These are phyloP conservation scores for Micronycteris hirsuta DNA, from an alignment of 2,113 vertebrate genomes.

Conservation along the genomic window DNA sequence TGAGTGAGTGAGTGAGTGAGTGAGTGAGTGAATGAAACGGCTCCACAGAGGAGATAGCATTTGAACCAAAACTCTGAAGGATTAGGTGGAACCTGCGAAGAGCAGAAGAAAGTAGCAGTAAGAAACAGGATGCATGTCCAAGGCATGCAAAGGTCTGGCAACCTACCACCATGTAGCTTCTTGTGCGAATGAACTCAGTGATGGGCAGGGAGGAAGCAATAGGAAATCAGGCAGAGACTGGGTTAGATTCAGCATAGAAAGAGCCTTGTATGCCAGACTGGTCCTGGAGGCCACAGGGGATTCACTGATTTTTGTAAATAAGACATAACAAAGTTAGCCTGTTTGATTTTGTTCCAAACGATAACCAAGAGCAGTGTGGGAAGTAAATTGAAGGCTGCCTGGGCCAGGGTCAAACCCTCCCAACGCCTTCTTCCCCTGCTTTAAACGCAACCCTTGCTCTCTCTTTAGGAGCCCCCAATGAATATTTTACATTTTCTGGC, in stretches of 20 bases:
- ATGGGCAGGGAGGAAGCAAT: neutral
- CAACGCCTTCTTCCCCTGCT: neutral
- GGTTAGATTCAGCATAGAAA: neutral
- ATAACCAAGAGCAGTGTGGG: conserved; percentile 27
- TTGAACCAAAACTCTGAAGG: neutral
- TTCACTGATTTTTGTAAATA: conserved; percentile 45
- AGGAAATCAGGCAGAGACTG: neutral
- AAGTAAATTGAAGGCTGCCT: conserved; percentile 26
- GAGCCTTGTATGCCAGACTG: neutral
- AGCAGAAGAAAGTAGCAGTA: neutral
- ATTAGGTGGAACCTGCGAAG: neutral
- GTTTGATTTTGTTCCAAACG: conserved; percentile 23
- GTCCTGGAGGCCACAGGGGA: conserved; percentile 21
- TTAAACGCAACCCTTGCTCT: neutral
- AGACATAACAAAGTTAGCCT: conserved; percentile 14
- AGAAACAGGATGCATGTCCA: neutral
- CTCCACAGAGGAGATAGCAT: neutral
- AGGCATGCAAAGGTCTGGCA: neutral
- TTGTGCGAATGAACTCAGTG: neutral
- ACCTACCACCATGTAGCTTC: neutral
- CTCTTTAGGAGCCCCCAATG: conserved; percentile 8
- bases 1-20: neutral
- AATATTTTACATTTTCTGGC: conserved; percentile 42
- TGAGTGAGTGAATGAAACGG: neutral
- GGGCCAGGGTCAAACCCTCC: conserved; percentile 36